Percentiles rank a stretch among this genome's conserved stretches.
These are phyloP conservation scores for Amphiprion percula DNA, from an alignment of 2,113 vertebrate genomes.

Conservation along the genomic window DNA sequence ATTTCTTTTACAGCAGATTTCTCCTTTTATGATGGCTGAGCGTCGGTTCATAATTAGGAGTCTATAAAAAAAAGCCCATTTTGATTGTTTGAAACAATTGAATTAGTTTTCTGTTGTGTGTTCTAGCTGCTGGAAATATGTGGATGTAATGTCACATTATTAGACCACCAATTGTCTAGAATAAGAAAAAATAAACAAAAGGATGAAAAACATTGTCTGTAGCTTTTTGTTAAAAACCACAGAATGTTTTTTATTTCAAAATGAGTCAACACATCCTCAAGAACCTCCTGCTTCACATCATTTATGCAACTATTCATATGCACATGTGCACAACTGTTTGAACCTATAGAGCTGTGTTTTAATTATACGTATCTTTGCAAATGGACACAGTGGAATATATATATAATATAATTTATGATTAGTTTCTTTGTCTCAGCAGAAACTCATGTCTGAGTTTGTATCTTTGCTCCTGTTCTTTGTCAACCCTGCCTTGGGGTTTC, in stretches of 20 bases:
- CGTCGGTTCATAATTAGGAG: slow-evolving; percentile 7
- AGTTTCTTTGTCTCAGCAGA: not conserved
- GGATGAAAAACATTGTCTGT: no score
- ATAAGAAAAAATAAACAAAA: no score
- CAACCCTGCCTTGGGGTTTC: not conserved
- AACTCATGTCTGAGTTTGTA: slow-evolving; percentile 1
- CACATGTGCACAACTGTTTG: no score
- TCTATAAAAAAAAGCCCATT: slow-evolving; percentile 18
- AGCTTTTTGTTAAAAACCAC: not conserved
- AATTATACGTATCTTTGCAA: not conserved
- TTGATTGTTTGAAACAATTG: slow-evolving; percentile 21
- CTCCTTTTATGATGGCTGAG: slow-evolving; percentile 20
- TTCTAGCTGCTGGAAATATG: slow-evolving; percentile 1
- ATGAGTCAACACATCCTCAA: not conserved
- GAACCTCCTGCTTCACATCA: not conserved
- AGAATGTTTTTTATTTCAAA: not conserved
- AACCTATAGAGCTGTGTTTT: not conserved
- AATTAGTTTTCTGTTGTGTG: slow-evolving; percentile 12
- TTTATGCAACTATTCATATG: not conserved
- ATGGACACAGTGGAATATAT: not conserved
- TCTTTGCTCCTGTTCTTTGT: slow-evolving; percentile 25
- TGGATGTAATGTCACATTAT: not conserved
- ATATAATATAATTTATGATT: not conserved
- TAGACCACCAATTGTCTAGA: not conserved
- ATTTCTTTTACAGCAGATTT: slow-evolving; percentile 1